Base-by-base conservation (phyloP, 2,888 invertebrate genomes). In the Resseliella maxima region DNA sequence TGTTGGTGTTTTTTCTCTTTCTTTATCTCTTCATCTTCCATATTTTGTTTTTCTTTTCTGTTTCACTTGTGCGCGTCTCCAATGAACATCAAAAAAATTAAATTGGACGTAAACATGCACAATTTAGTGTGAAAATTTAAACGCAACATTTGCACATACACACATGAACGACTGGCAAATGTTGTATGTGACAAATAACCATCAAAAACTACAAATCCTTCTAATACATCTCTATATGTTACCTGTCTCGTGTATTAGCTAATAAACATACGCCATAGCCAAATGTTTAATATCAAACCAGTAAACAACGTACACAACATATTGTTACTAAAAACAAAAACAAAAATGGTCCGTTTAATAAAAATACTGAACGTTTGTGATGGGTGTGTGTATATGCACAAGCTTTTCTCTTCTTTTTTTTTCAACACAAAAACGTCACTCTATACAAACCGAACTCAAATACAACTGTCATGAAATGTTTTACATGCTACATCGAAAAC, bases 221-320 rank as follows among this genome's bases (percentile, higher is more conserved):
- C 24, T 59, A 72, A 72, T 31, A 72, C 31, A 15, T 31, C 31
- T 72, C 31, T 72, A 31, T 72, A 31, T 31, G 72, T 3, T 72
- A 72, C 72, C 72, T 72, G 72, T 72, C 72, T 72, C 72, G 31
- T 72, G 15, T 31, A 72, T 72, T 35, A 31, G 31, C 72, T 72
- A 72, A 72, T 72, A 72, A 72, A 31, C 6, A 72, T 31, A 31
- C 31, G 12, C 18, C 12, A 2, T 35, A 31, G 72, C 72, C 72
- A 72, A 72, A 72, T 59, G 27, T 59, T 59, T 24, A 35, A 72
- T 31, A 31, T n/a, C 59, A 72, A 72, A 72, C 12, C 10, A 35
- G 15, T 10, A 31, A 59, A n/a, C n/a, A n/a, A n/a, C n/a, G n/a
- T n/a, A n/a, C n/a, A n/a, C n/a, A 59, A 21, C 41, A 41, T 41